These are phyloP conservation scores for Epinephelus moara DNA, from an alignment of 2,113 vertebrate species.

Conservation along the genomic window DNA sequence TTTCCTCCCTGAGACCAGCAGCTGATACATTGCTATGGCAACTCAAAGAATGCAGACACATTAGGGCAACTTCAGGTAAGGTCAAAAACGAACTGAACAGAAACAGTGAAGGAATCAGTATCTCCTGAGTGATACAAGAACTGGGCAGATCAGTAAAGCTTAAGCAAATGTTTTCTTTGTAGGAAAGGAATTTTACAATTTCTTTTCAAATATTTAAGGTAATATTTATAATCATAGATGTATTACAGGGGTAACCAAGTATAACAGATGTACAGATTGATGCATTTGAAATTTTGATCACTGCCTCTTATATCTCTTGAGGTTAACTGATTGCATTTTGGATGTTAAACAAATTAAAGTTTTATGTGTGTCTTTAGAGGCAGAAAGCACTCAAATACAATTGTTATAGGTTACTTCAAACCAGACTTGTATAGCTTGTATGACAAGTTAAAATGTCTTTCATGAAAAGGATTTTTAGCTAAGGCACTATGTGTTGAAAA, in stretches of 20 bases:
- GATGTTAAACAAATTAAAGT: no score
- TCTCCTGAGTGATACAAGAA: neutral
- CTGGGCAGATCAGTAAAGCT: neutral
- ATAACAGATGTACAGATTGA: neutral
- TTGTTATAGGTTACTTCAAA: no score
- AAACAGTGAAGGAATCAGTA: slow-evolving; percentile 32
- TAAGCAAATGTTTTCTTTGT: neutral
- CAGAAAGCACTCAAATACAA: no score
- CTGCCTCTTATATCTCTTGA: no score
- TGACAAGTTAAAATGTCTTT: no score
- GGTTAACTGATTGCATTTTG: no score
- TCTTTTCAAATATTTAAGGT: neutral
- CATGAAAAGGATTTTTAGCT: no score
- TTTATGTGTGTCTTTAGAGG: no score
- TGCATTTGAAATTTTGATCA: no score
- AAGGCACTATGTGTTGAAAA: no score
- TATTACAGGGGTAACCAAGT: no score
- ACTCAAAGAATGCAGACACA: slow-evolving; percentile 46
- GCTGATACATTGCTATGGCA: slow-evolving; percentile 59
- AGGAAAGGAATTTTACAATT: neutral
- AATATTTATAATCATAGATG: neutral
- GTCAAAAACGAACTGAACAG: slow-evolving; percentile 34
- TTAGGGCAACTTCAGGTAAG: slow-evolving; percentile 30
- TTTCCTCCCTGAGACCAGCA: slow-evolving; percentile 11
- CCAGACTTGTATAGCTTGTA: no score